phyloP scores from a whole-genome alignment of 2,113 vertebrate species.

The human region DNA sequence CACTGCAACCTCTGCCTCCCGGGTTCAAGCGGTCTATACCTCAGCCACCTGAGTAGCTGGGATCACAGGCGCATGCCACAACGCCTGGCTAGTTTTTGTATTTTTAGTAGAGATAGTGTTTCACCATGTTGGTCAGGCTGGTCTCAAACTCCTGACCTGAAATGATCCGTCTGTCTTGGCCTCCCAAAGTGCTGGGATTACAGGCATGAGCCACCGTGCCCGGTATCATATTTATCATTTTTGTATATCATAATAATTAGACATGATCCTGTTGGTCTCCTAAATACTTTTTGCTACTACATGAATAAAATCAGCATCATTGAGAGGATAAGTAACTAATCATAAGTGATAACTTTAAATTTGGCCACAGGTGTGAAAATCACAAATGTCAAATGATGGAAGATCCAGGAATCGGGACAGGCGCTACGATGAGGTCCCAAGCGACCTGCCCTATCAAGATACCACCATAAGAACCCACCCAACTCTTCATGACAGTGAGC shows the following conservation, averaged over 20 bases:
- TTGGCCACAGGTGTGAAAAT: slow-evolving; percentile 55
- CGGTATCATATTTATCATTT: not conserved
- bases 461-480: slow-evolving; percentile 63
- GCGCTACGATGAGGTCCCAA: slow-evolving; percentile 86
- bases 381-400: slow-evolving; percentile 78
- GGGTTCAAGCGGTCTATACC: no score
- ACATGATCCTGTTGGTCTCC: not conserved
- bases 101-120: no score
- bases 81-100: no score
- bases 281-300: not conserved
- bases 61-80: no score
- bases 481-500: slow-evolving; percentile 68
- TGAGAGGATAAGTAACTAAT: not conserved
- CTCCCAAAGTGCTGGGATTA: no score
- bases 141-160: no score
- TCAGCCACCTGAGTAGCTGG: no score
- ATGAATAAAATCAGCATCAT: not conserved
- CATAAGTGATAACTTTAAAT: not conserved
- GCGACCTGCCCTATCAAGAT: slow-evolving; percentile 71
- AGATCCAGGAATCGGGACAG: slow-evolving; percentile 64
- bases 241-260: not conserved
- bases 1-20: no score
- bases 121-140: no score
- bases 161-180: no score
- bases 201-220: no score